Conservation (phyloP, 1,140 invertebrate genomes). For the Drosophila persimilis region DNA sequence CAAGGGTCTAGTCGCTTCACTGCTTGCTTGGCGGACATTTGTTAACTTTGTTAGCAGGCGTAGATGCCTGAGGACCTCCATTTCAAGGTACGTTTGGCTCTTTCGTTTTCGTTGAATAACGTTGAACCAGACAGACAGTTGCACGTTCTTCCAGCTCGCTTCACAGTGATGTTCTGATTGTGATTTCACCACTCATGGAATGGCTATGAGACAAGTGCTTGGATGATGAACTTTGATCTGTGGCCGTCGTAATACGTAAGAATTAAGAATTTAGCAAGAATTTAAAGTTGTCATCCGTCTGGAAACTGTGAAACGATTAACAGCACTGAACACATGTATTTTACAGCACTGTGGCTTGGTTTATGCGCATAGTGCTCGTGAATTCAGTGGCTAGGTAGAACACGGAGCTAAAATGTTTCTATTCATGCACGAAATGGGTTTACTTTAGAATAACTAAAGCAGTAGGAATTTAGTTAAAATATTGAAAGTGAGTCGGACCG, state of each 20-base stretch:
- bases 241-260: constrained; percentile 1
- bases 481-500: too few relatives aligned
- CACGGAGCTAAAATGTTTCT: neutral
- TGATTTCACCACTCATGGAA: constrained; percentile 46
- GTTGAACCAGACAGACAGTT: constrained; percentile 2
- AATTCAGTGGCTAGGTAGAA: neutral
- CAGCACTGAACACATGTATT: constrained; percentile 11
- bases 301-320: neutral
- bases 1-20: constrained; percentile 29
- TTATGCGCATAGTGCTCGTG: neutral
- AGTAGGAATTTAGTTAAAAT: neutral
- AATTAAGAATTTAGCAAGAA: constrained; percentile 13
- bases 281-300: constrained; percentile 18
- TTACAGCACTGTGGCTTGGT: constrained; percentile 14
- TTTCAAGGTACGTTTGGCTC: constrained; percentile 16
- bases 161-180: constrained; percentile 11
- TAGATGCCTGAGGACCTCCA: constrained; percentile 34
- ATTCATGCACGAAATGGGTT: too few relatives aligned
- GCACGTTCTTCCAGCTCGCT: constrained; percentile 12
- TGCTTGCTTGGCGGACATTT: constrained; percentile 25
- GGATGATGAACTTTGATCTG: constrained; percentile 48
- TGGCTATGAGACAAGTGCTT: constrained; percentile 17
- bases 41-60: constrained; percentile 25
- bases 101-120: constrained; percentile 37
- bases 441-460: too few relatives aligned